Base-by-base conservation (phyloP, 2,888 invertebrate species). In the Tenthredo mesomela region DNA sequence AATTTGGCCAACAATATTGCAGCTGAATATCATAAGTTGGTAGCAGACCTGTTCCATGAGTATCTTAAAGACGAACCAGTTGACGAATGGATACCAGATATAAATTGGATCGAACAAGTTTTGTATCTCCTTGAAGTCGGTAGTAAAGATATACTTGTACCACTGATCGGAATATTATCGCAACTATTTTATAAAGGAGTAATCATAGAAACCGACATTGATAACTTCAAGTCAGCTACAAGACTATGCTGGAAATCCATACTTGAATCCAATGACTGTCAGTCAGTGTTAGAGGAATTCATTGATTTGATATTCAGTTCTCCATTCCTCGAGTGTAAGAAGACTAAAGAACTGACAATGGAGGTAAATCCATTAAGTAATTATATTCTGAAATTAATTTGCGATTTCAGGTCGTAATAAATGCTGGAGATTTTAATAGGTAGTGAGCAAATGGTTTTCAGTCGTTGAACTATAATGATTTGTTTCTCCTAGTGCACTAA, bases 251-350 rank as follows among this genome's bases (percentile, higher is more conserved):
- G 93, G 93, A 91, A 87, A 43, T 88, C 87, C 18, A 90, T 91
- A 40, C 91, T 93, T 86, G 93, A 93, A 65, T 89, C 92, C 67
- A 93, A 94, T 80, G 94, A 93, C 84, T 95, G 94, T 88, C 94
- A 94, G 92, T 77, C 87, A 2, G 90, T 93, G 21, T 78, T 89
- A 73, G 83, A 88, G 54, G 85, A 87, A 77, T 86, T 92, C 21
- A 82, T 86, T 1, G 54, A 84, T 85, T 84, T 90, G 70, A 88
- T 91, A 43, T 84, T 91, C 54, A 89, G 87, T 61, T 73, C 87
- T 10, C 85, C 88, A 2, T 90, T 90, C 85, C 84, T 90, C 6
- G 75, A 77, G 25, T 73, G 88, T 47, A 71, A 87, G 15, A 86
- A 87, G 71, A 78, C 83, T n/a, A 82, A 61, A 33, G 85, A 86